These are phyloP conservation scores for Hirudo medicinalis DNA, from an alignment of 1,140 invertebrate genomes.

Conservation along the genomic window DNA sequence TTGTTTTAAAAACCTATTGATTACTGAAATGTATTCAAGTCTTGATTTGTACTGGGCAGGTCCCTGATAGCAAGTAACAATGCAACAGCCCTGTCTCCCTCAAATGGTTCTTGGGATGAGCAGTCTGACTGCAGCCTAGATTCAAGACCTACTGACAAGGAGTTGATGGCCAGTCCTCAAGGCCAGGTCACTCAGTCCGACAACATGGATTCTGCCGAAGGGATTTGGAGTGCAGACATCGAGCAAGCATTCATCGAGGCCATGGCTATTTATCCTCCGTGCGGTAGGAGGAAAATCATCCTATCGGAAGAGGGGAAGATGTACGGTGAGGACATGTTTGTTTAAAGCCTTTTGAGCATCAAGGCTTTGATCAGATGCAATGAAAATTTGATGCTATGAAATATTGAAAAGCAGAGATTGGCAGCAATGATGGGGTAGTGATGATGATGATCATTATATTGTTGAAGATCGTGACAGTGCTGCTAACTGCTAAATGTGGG, in stretches of 20 bases:
- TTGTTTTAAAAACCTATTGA: not conserved
- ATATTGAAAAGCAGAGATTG: not conserved
- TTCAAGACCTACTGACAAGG: not conserved
- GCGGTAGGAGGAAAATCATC: slow-evolving; percentile 96
- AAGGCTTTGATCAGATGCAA: no score
- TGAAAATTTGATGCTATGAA: not conserved
- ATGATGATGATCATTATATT: not conserved
- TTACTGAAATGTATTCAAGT: not conserved
- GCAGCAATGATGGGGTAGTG: not conserved
- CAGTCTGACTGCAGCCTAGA: no score
- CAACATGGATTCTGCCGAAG: slow-evolving; percentile 57
- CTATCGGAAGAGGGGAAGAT: slow-evolving; percentile 99
- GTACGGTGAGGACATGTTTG: slow-evolving; percentile 75
- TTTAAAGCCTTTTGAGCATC: no score
- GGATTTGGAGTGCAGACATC: slow-evolving; percentile 98
- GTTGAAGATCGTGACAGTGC: not conserved
- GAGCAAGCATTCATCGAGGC: slow-evolving; percentile 99
- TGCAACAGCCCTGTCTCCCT: no score
- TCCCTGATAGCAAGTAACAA: no score
- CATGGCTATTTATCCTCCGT: slow-evolving; percentile 96
- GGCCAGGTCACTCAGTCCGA: not conserved
- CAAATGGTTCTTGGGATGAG: no score
- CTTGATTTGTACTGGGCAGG: not conserved
- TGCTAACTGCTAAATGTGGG: not conserved
- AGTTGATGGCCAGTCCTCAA: not conserved